Conservation (phyloP, 1,140 invertebrate species). For the Rhopalosiphum padi region DNA sequence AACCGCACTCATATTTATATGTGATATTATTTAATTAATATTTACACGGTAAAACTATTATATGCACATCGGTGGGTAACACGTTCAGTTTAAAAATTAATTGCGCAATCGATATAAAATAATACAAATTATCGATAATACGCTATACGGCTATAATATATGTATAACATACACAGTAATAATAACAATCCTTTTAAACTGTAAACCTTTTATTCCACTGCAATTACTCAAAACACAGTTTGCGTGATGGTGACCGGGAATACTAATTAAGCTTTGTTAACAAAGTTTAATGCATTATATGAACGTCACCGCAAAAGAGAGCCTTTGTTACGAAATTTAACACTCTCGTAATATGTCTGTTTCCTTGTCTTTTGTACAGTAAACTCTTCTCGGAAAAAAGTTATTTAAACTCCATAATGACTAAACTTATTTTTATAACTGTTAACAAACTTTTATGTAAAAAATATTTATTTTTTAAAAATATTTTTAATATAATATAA, state of each 20-base stretch:
- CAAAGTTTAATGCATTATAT: conserved; percentile 32
- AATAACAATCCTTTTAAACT: conserved; percentile 7
- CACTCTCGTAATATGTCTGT: conserved; percentile 7
- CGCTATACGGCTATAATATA: too few species aligned
- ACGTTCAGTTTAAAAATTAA: background rate
- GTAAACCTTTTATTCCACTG: background rate
- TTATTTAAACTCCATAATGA: conserved; percentile 23
- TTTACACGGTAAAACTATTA: background rate
- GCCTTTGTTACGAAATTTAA: conserved; percentile 33
- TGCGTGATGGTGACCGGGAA: background rate
- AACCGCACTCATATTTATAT: background rate
- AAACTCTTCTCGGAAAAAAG: background rate
- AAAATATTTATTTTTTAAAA: background rate
- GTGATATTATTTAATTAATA: background rate
- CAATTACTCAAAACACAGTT: conserved; percentile 25
- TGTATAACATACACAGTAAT: background rate
- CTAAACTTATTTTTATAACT: conserved; percentile 36
- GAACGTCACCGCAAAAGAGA: background rate
- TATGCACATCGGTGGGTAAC: background rate
- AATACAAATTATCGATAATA: background rate
- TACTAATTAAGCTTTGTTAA: conserved; percentile 38
- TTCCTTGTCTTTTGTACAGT: conserved; percentile 26
- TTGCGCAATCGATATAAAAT: background rate
- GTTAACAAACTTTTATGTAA: conserved; percentile 20
- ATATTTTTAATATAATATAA: background rate